Conservation (phyloP, 2,888 invertebrate genomes). For the Emmelina monodactyla region DNA sequence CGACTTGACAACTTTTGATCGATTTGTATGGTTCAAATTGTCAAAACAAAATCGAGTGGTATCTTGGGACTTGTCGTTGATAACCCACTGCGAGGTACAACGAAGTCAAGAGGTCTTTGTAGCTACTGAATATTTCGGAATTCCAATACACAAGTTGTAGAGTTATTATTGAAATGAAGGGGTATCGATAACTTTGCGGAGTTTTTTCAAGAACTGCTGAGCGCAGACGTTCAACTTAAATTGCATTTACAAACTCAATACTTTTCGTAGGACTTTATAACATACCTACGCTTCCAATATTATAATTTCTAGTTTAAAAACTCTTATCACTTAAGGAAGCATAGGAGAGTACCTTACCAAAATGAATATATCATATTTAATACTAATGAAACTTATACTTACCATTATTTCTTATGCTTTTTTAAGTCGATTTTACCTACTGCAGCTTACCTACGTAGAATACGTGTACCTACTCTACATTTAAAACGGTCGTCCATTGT, state of each 20-base stretch:
- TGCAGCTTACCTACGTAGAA: too few species aligned
- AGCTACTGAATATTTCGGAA: background rate
- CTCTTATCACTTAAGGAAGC: too few species aligned
- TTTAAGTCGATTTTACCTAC: too few species aligned
- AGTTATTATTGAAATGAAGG: background rate
- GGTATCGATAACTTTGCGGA: background rate
- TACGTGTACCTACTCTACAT: too few species aligned
- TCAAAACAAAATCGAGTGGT: constrained; percentile 63
- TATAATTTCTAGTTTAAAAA: too few species aligned
- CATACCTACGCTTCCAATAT: too few species aligned
- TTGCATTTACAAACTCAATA: too few species aligned
- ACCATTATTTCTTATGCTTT: too few species aligned
- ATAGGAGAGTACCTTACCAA: too few species aligned
- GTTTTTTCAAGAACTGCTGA: background rate
- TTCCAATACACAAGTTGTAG: constrained; percentile 4
- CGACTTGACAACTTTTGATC: constrained; percentile 25
- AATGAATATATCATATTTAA: too few species aligned
- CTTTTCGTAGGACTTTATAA: too few species aligned
- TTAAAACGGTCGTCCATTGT: background rate
- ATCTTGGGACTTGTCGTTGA: constrained; percentile 44
- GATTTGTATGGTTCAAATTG: constrained; percentile 30
- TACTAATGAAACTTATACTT: too few species aligned
- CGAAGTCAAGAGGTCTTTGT: constrained; percentile 5
- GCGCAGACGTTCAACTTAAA: background rate
- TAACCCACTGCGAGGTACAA: constrained; percentile 32